Percentiles rank a stretch among this genome's conserved stretches.
phyloP scores from a whole-genome alignment of 2,113 vertebrate species.

The Chitala chitala region DNA sequence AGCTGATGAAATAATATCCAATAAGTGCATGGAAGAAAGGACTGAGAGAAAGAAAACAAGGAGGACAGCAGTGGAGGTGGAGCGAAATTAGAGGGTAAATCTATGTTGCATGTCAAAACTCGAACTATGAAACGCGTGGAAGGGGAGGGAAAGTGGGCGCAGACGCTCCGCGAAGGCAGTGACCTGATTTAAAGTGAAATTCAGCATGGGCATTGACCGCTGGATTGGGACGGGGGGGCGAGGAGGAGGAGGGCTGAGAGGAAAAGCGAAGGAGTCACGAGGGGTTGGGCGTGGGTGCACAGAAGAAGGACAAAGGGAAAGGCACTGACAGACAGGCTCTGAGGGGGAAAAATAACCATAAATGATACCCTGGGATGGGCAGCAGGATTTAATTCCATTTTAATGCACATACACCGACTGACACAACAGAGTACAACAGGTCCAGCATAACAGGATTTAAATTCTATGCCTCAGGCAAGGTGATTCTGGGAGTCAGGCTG shows the following conservation, averaged over 20 bases:
- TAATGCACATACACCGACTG: neutral
- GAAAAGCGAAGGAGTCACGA: slow-evolving; percentile 28
- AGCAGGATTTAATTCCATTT: neutral
- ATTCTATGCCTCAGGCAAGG: neutral
- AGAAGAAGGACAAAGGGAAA: slow-evolving; percentile 2
- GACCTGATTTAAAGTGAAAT: slow-evolving; percentile 77
- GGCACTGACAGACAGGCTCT: slow-evolving; percentile 40
- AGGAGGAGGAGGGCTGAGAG: slow-evolving; percentile 43
- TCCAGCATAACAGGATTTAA: slow-evolving; percentile 33
- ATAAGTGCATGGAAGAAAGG: neutral
- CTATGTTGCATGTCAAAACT: neutral
- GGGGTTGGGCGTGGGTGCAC: slow-evolving; percentile 8
- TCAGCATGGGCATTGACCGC: slow-evolving; percentile 63
- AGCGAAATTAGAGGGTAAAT: neutral
- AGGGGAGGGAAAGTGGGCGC: slow-evolving; percentile 28
- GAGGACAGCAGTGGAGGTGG: slow-evolving; percentile 5
- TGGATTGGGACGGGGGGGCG: too few species aligned
- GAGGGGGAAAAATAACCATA: neutral
- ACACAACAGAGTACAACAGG: slow-evolving; percentile 18
- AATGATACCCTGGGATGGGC: slow-evolving; percentile 29
- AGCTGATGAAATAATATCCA: slow-evolving; percentile 18
- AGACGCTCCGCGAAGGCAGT: slow-evolving; percentile 48
- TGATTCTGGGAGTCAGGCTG: neutral
- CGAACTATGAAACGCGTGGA: neutral
- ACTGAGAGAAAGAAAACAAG: neutral